A percentile compares a stretch with the other conserved stretches of the same genome.
phyloP scores from a whole-genome alignment of 2,797 vertebrate species.

The Apogon hyalosoma region DNA sequence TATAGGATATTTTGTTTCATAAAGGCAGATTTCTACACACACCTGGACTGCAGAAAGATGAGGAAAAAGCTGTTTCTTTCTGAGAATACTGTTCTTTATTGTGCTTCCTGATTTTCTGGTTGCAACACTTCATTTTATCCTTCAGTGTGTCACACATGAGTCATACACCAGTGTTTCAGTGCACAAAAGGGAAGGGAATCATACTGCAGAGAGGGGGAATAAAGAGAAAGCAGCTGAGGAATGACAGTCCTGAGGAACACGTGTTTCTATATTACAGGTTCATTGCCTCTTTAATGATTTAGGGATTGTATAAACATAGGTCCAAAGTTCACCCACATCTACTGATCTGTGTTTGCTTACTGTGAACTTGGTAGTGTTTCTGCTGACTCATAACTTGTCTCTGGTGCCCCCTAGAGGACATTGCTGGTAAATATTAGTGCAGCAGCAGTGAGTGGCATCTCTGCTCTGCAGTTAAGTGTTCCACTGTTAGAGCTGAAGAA shows the following conservation, averaged over 20 bases:
- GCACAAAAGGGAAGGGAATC: slow-evolving; percentile 20
- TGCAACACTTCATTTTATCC: slow-evolving; percentile 50
- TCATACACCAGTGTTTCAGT: slow-evolving; percentile 62
- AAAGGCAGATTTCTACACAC: slow-evolving; percentile 6
- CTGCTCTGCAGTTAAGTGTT: neutral
- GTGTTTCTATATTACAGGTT: slow-evolving; percentile 58
- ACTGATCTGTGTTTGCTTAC: slow-evolving; percentile 30
- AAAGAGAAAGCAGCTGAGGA: slow-evolving; percentile 57
- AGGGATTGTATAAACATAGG: slow-evolving; percentile 64
- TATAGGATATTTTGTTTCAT: slow-evolving; percentile 8
- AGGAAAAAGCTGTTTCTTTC: slow-evolving; percentile 27
- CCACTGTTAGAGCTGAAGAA: slow-evolving; percentile 12
- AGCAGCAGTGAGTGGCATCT: slow-evolving; percentile 7
- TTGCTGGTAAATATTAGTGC: slow-evolving; percentile 14
- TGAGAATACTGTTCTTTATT: slow-evolving; percentile 33
- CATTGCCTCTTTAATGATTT: slow-evolving; percentile 61
- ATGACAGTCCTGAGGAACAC: slow-evolving; percentile 35
- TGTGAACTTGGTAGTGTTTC: slow-evolving; percentile 37
- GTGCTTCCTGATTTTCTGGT: slow-evolving; percentile 54
- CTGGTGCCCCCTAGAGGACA: slow-evolving; percentile 74
- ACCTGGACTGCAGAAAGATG: slow-evolving; percentile 17
- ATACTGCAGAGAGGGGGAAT: slow-evolving; percentile 26
- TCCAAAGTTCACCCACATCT: slow-evolving; percentile 69
- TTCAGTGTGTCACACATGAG: slow-evolving; percentile 59
- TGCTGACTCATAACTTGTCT: slow-evolving; percentile 61